Base-by-base conservation (phyloP, 2,113 vertebrate genomes). In the Gavia stellata region DNA sequence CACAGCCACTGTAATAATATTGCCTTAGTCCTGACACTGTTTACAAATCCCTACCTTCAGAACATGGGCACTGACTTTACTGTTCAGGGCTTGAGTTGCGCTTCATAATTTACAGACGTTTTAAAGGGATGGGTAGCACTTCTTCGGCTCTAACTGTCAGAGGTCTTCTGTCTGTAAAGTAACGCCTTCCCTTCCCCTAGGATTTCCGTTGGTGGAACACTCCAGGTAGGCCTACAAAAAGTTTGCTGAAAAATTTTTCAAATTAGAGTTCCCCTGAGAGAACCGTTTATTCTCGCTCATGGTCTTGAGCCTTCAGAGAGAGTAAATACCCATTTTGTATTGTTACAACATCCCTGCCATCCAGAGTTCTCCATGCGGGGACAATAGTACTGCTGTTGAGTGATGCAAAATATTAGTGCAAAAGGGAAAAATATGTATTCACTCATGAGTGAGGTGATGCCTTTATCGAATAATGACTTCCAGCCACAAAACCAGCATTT, bases 11-110 rank as follows among this genome's bases (percentile, higher is more conserved):
- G 17, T 80, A 52, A 58, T 90, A 49, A 55, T 67, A 52, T 26
- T 87, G 40, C 29, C 61, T 68, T 58, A 44, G 36, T 70, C 34
- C 62, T 68, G 17, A 56, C 17, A 31, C n/a, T 55, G 17, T 53
- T 90, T 45, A 49, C 44, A 55, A 36, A 85, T 59, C 44, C 74
- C 16, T 70, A 3, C 38, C 49, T 91, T 83, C 28, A 55, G 14
- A 84, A 53, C 1, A 2, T 66, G 72, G 33, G 17, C 47, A n/a
- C 16, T 52, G 52, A 61, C 59, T 87, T 87, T 38, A 47, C n/a
- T 81, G 12, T 29, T 63, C 44, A 84, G 65, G 19, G 3, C 14
- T 79, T 74, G 23, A 50, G 38, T 61, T 66, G 19, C 0, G 0
- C 34, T 79, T 90, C 13, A 10, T 87, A 31, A 58, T 73, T 78